Percentiles rank a stretch among this genome's conserved stretches.
Conservation (phyloP, 2,113 vertebrate genomes). For the Tinamus guttatus region DNA sequence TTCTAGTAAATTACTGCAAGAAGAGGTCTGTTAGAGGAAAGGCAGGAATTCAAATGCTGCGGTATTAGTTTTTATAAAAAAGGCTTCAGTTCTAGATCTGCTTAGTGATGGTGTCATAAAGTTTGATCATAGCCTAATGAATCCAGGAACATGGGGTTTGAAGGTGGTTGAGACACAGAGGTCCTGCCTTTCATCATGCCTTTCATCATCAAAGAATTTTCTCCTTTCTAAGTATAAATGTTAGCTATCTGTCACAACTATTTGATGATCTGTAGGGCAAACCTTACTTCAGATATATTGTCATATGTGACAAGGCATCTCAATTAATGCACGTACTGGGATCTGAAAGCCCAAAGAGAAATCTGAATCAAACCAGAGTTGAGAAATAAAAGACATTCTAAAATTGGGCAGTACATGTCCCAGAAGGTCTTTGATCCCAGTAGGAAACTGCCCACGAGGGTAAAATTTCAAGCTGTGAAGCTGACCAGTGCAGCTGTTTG, state of each 20-base stretch:
- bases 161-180: not conserved
- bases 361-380: not conserved
- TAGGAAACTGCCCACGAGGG: not conserved
- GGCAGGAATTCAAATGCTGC: not conserved
- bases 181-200: not conserved
- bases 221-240: not conserved
- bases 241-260: not conserved
- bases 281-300: not conserved
- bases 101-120: not conserved
- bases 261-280: not conserved
- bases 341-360: not conserved
- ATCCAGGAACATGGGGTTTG: not conserved
- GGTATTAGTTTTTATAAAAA: not conserved
- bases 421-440: not conserved
- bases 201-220: not conserved
- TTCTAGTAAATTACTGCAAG: not conserved
- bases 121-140: not conserved
- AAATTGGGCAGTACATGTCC: not conserved
- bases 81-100: not conserved
- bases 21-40: not conserved
- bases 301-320: not conserved
- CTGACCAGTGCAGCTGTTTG: not conserved
- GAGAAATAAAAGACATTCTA: not conserved
- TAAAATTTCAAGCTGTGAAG: not conserved
- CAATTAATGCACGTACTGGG: not conserved